Evolutionary conservation across 2,888 invertebrate species (phyloP), one percentile per base, ranked within the genome.

Genomic region (Holacanthella duospinosa): DNA sequence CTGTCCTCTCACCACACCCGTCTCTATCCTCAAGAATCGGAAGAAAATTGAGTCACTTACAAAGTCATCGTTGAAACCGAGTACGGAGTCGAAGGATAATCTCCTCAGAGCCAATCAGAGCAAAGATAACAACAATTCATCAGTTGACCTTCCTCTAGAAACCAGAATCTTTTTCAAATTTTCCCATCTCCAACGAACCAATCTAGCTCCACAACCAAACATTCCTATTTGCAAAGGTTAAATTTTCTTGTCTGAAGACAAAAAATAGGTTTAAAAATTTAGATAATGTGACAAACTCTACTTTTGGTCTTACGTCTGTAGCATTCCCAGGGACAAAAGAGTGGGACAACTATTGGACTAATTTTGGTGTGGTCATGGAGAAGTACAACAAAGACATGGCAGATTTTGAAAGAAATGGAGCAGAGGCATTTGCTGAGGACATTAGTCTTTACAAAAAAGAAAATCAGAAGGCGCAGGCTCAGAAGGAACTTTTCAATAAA

Each of bases 141-240:
- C n/a, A n/a, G n/a, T n/a, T n/a, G n/a, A n/a, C n/a, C n/a, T n/a
- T n/a, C n/a, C n/a, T n/a, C n/a, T n/a, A 16, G 36, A 36, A 36
- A 36, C 36, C 36, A 36, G 36, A 12, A 16, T 16, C 9, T 6
- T 6, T 12, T 12, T 6, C 36, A 12, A 6, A 36, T 12, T n/a
- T n/a, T n/a, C 48, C 21, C 48, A 48, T 4, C 4, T n/a, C 48
- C 48, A 48, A 48, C 21, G 21, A 48, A 48, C 21, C 21, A 61
- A 54, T 64, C 61, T 26, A 54, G 57, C 55, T 57, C 61, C 64
- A 61, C 61, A 58, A 58, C 61, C 60, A 56, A 48, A 48, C 48
- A 48, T 48, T 48, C 19, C 19, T 16, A 4, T 48, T 21, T 48
- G 48, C 48, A 9, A 9, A 48, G 48, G 48, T 48, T 16, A 36